phyloP scores from a whole-genome alignment of 37 sponge, comb jelly and placozoan genomes.

The Agelas oroides region DNA sequence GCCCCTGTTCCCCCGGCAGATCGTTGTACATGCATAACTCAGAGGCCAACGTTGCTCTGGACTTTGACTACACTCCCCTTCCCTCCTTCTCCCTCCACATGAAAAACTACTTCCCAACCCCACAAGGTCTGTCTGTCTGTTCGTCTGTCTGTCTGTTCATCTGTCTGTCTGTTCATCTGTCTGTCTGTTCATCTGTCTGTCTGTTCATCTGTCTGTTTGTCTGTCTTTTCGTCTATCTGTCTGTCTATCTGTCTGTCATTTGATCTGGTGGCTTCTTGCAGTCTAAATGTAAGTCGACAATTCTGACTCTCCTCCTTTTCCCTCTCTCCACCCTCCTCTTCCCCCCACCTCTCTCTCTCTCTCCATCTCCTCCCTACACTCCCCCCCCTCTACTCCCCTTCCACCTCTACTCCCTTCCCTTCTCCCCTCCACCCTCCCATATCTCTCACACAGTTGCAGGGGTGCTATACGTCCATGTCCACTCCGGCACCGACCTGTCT shows the following conservation, averaged over 20 bases:
- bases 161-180: no score
- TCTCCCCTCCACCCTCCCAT: background rate
- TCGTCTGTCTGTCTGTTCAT: background rate
- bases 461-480: conserved; percentile 59
- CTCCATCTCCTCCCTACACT: background rate
- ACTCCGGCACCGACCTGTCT: conserved; percentile 28
- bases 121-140: background rate
- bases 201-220: background rate
- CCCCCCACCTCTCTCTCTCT: background rate
- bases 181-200: no score
- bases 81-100: conserved; percentile 31
- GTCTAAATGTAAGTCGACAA: no score
- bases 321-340: background rate
- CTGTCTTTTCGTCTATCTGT: background rate
- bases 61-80: conserved; percentile 29
- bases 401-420: background rate
- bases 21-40: conserved; percentile 11
- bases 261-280: no score
- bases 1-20: background rate
- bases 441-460: conserved; percentile 40
- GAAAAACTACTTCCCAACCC: background rate
- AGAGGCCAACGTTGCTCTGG: conserved; percentile 28
- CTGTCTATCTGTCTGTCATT: no score
- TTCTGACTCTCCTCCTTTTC: background rate
- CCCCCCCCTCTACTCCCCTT: background rate